Evolutionary conservation across 2,797 vertebrate genomes (phyloP).

Genomic region (Sebastes cheni): DNA sequence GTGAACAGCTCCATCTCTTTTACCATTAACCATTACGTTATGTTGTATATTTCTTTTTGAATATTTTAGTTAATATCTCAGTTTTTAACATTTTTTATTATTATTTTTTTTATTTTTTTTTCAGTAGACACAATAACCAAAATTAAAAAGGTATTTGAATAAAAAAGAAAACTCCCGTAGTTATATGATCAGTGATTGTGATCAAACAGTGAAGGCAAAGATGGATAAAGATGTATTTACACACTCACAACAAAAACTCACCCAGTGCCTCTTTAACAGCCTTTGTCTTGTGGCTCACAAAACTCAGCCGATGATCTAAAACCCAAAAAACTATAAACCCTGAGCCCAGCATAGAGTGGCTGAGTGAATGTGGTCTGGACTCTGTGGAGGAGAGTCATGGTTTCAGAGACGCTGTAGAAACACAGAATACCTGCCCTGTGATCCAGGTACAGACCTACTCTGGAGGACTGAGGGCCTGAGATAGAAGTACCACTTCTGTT

Average conservation of each 20-base stretch:
- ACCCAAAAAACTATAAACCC: background rate
- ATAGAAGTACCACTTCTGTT: background rate
- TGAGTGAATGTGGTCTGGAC: constrained; percentile 35
- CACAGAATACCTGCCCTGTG: constrained; percentile 7
- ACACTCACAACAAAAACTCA: background rate
- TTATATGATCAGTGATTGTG: background rate
- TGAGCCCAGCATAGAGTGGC: background rate
- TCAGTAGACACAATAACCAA: background rate
- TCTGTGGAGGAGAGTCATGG: constrained; percentile 35
- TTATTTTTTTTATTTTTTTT: background rate
- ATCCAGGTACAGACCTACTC: constrained; percentile 26
- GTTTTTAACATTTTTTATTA: too few relatives aligned
- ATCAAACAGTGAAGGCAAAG: background rate
- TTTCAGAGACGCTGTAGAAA: constrained; percentile 11
- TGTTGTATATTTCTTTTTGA: too few relatives aligned
- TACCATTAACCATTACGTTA: too few relatives aligned
- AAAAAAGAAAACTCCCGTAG: background rate
- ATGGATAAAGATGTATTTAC: background rate
- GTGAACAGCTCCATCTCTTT: too few relatives aligned
- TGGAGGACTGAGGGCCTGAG: constrained; percentile 2
- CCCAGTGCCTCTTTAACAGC: background rate
- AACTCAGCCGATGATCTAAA: background rate
- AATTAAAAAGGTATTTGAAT: background rate
- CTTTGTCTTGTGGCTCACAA: background rate
- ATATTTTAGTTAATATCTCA: too few relatives aligned